These are phyloP conservation scores for Zenarchopterus dispar DNA, from an alignment of 2,797 vertebrate species.

Conservation along the genomic window DNA sequence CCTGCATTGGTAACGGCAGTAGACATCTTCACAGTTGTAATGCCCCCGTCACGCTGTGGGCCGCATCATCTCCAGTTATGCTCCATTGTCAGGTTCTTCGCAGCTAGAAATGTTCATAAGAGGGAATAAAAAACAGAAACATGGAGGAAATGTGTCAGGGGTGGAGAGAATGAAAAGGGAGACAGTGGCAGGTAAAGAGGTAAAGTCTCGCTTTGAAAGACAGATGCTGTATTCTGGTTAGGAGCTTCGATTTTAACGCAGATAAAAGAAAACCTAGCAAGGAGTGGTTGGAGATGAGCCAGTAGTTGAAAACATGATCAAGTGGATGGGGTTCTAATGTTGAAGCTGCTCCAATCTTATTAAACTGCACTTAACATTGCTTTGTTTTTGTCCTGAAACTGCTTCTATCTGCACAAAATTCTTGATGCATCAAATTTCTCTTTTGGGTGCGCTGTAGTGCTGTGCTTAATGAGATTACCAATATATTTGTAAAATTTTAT, in stretches of 20 bases:
- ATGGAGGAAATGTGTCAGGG: slow-evolving; percentile 6
- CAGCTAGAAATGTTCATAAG: slow-evolving; percentile 42
- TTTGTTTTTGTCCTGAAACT: slow-evolving; percentile 15
- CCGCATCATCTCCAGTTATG: slow-evolving; percentile 38
- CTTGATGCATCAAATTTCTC: slow-evolving; percentile 5
- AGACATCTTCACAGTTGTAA: slow-evolving; percentile 46
- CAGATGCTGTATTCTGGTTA: background rate
- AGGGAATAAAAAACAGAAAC: slow-evolving; percentile 10
- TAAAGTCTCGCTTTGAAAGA: slow-evolving; percentile 10
- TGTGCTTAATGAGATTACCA: background rate
- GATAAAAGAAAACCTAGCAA: too few species aligned
- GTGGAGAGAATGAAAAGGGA: background rate
- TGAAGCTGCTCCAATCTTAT: too few species aligned
- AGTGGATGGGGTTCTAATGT: too few species aligned
- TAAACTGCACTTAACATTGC: background rate
- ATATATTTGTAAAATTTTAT: slow-evolving; percentile 17
- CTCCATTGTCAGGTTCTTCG: slow-evolving; percentile 24
- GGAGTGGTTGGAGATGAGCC: too few species aligned
- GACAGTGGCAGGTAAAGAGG: slow-evolving; percentile 3
- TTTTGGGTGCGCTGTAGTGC: background rate
- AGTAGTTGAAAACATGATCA: too few species aligned
- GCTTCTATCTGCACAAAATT: slow-evolving; percentile 15
- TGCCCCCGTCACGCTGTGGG: slow-evolving; percentile 47
- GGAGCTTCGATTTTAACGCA: too few species aligned
- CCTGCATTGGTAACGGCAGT: slow-evolving; percentile 42